phyloP scores from a whole-genome alignment of 2,113 vertebrate genomes.

The Taurulus bubalis region DNA sequence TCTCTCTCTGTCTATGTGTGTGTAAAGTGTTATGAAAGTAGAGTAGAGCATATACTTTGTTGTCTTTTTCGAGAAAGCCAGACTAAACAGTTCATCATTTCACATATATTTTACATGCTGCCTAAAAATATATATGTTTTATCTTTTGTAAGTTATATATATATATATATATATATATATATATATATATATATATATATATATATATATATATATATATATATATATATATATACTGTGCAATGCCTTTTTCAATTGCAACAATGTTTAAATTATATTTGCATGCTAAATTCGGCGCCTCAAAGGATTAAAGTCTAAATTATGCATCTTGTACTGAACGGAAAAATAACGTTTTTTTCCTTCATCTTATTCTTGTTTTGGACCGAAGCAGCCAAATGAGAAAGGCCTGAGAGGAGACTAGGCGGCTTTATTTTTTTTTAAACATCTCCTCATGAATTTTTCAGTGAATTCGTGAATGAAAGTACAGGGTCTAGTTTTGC shows the following conservation, averaged over 20 bases:
- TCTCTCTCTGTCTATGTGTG: not conserved
- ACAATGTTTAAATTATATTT: not conserved
- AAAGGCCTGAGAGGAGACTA: constrained; percentile 49
- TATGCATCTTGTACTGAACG: not conserved
- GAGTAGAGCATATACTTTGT: constrained; percentile 41
- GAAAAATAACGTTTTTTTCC: not conserved
- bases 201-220: too few relatives aligned
- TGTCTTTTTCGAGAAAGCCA: constrained; percentile 36
- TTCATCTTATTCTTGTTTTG: constrained; percentile 11
- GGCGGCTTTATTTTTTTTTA: constrained; percentile 50
- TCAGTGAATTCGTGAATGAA: constrained; percentile 78
- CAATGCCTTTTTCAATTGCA: not conserved
- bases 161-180: too few relatives aligned
- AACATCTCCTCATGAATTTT: constrained; percentile 81
- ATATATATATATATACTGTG: not conserved
- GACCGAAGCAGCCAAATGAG: constrained; percentile 22
- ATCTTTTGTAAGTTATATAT: not conserved
- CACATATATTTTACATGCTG: not conserved
- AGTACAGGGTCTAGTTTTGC: constrained; percentile 70
- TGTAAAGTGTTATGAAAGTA: constrained; percentile 25
- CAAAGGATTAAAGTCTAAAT: not conserved
- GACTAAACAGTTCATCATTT: constrained; percentile 5
- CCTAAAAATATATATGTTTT: not conserved
- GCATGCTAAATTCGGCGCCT: not conserved
- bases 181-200: too few relatives aligned